Base-by-base conservation (phyloP, 2,797 vertebrate genomes). In the Sternotherus odoratus region DNA sequence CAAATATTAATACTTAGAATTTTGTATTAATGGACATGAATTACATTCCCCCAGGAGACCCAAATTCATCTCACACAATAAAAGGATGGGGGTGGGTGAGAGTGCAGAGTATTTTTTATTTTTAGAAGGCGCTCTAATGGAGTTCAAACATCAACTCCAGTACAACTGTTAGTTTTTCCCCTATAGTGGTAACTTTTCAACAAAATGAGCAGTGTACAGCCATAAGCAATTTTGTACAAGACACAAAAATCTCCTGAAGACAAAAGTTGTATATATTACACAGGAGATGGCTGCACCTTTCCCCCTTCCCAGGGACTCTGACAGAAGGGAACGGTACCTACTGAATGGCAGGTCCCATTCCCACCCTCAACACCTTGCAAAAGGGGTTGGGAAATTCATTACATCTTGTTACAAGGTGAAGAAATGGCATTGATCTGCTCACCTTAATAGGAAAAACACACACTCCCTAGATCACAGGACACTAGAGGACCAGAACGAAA, bases 41-140 rank as follows among this genome's bases (percentile, higher is more conserved):
- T 6, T 60, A 8, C 80, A 39, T 36, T 89, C 92, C 94, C 54
- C 57, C 21, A 30, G 57, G 57, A 48, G 77, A 77, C 57, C 66
- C 6, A 79, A 75, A 80, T 33, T 23, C 19, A 13, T 15, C 15
- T 81, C 66, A 15, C n/a, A 1, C 60, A 51, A 21, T 12, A 6
- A 1, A 56, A 74, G n/a, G 66, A 12, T 39, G 30, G 11, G 9
- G 66, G 57, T 6, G 9, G 66, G 57, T 6, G 30, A 2, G 30
- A 15, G 36, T 69, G n/a, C 63, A 39, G 39, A 69, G n/a, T 36
- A 66, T 69, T 36, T 6, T 2, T 83, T 39, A n/a, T 23, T 5
- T 24, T 36, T 57, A 57, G 16, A 63, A 43, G 46, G 36, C 50
- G 24, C 33, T 33, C 17, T 36, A 16, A 19, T 0, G 30, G 5